A percentile compares a stretch with the other conserved stretches of the same genome.
Conservation (phyloP, 2,888 invertebrate genomes). For the Alcis repandata region DNA sequence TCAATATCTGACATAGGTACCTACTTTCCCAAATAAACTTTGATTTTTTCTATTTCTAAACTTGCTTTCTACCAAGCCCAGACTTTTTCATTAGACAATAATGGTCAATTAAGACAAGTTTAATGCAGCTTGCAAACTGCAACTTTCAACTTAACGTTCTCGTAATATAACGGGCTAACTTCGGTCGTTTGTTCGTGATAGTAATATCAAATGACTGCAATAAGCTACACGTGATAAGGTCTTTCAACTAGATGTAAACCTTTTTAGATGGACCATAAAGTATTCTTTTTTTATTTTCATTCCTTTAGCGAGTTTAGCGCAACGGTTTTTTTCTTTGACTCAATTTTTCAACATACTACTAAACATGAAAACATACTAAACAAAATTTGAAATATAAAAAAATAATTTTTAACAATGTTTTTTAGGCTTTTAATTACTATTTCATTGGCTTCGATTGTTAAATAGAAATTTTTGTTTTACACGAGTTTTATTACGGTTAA, state of each 20-base stretch:
- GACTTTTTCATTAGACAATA: slow-evolving; percentile 22
- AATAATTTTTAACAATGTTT: too few relatives aligned
- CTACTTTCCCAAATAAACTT: neutral
- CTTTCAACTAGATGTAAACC: slow-evolving; percentile 2
- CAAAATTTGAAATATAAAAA: too few relatives aligned
- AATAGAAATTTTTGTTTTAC: too few relatives aligned
- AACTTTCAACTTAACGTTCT: slow-evolving; percentile 24
- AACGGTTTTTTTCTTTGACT: too few relatives aligned
- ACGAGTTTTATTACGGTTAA: too few relatives aligned
- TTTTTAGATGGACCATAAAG: slow-evolving; percentile 1
- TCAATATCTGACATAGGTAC: too few relatives aligned
- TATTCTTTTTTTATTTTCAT: too few relatives aligned
- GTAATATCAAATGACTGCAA: slow-evolving; percentile 17
- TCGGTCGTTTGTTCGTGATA: slow-evolving; percentile 22
- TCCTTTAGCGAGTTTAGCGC: too few relatives aligned
- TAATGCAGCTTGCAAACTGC: slow-evolving; percentile 19
- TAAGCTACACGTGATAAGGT: slow-evolving; percentile 7
- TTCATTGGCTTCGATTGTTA: too few relatives aligned
- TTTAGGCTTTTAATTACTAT: too few relatives aligned
- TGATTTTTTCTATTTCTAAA: neutral
- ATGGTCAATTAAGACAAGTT: slow-evolving; percentile 17
- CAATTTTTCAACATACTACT: too few relatives aligned
- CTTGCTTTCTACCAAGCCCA: slow-evolving; percentile 2
- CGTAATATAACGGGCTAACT: slow-evolving; percentile 20
- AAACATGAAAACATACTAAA: too few relatives aligned